Evolutionary conservation across 2,797 vertebrate genomes (phyloP).

Genomic region (Odontamblyopus rebecca): DNA sequence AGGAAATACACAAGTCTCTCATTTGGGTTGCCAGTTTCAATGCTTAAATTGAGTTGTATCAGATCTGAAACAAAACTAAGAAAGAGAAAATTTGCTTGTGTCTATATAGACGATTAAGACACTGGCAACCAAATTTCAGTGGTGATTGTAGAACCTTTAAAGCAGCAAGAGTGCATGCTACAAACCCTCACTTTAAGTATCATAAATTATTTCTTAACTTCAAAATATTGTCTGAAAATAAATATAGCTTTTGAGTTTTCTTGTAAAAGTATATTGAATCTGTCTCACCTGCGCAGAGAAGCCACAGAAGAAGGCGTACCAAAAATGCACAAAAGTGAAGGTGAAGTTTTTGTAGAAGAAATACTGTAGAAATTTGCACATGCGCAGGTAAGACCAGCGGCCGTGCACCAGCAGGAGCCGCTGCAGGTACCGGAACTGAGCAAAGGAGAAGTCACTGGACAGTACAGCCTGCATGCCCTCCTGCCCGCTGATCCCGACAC

Average conservation of each 20-base stretch:
- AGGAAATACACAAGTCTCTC: too few relatives aligned
- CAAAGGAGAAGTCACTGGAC: constrained; percentile 84
- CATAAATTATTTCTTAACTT: not conserved
- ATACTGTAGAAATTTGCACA: constrained; percentile 85
- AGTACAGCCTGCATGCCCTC: constrained; percentile 84
- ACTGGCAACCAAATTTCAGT: too few relatives aligned
- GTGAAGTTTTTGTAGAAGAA: constrained; percentile 90
- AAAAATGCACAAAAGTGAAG: constrained; percentile 85
- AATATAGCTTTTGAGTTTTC: not conserved
- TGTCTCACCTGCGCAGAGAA: constrained; percentile 81
- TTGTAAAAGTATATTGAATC: too few relatives aligned
- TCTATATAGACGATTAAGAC: too few relatives aligned
- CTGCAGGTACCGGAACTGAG: constrained; percentile 81
- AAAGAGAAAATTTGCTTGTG: too few relatives aligned
- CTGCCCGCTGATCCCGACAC: constrained; percentile 85
- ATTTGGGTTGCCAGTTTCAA: too few relatives aligned
- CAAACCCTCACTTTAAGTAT: too few relatives aligned
- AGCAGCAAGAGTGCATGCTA: too few relatives aligned
- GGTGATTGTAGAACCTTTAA: too few relatives aligned
- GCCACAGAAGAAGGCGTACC: constrained; percentile 87
- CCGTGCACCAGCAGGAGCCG: constrained; percentile 83
- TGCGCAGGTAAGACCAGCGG: constrained; percentile 84
- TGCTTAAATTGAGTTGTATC: too few relatives aligned
- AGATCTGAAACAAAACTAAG: too few relatives aligned
- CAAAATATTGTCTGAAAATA: too few relatives aligned